Evolutionary conservation across 2,797 vertebrate species (phyloP).

Genomic region (Anas bahamensis): DNA sequence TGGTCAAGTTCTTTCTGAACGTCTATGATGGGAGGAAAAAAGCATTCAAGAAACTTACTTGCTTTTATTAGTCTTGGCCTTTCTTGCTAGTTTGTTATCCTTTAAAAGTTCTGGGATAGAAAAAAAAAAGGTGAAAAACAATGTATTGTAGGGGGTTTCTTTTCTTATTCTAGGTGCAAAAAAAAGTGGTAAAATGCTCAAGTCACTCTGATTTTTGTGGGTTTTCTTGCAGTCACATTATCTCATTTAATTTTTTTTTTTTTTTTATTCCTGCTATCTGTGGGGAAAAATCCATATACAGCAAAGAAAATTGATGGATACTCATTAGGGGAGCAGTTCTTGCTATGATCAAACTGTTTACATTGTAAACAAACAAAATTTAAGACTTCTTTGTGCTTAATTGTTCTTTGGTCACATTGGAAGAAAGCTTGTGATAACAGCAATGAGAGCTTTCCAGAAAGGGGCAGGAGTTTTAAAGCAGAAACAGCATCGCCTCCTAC

Average conservation of each 20-base stretch:
- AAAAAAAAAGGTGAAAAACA: background rate
- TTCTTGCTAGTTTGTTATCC: background rate
- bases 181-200: background rate
- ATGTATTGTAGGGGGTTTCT: background rate
- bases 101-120: background rate
- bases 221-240: background rate
- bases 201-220: background rate
- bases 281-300: background rate
- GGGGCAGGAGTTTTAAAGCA: background rate
- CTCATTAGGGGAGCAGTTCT: background rate
- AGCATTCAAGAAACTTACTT: background rate
- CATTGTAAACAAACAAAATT: slow-evolving; percentile 8
- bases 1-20: background rate
- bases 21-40: background rate
- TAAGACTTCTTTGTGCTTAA: background rate
- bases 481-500: background rate
- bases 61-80: background rate
- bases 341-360: background rate
- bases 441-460: background rate
- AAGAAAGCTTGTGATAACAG: background rate
- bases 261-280: background rate
- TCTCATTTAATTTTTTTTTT: background rate
- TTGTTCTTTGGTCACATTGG: background rate
- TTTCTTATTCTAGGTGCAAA: background rate
- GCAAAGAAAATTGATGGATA: background rate